Base-by-base conservation (phyloP, 2,888 invertebrate species). In the Erebia aethiops region DNA sequence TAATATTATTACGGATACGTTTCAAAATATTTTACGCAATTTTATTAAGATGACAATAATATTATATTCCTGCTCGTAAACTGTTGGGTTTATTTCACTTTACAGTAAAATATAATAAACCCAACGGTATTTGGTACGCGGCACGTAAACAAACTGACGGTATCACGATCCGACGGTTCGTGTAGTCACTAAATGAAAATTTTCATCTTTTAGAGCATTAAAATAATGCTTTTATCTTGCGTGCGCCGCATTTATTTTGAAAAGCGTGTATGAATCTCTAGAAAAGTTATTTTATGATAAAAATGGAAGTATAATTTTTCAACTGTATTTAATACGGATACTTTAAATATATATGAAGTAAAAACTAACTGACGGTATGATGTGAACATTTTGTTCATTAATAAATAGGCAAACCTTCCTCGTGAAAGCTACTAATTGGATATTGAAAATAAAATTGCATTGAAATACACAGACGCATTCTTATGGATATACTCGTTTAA, bases 201-300 rank as follows among this genome's bases (percentile, higher is more conserved):
- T 66, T 66, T 66, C 65, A 66, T 66, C 65, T 66, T 56, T 56
- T 66, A 66, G 43, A 56, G 65, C 54, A 65, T 65, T 65, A 65
- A 14, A 65, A 65, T 65, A 65, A 56, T 65, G 56, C 56, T 66
- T 66, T 56, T 66, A 66, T 56, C 65, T 66, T 43, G 65, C 56
- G 46, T 57, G 46, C 64, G 52, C 41, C 46, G 56, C 65, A 66
- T 66, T 56, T 56, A 57, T 66, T 66, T 66, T 43, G 11, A 66
- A 56, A 66, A 56, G 56, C 65, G 56, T 56, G n/a, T 56, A 46
- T 66, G 46, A 66, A 66, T 18, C 21, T 66, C 16, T 21, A n/a
- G 18, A 18, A 43, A 56, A 65, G 56, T 21, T 65, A 65, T 43
- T 65, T 54, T 16, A 54, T 66, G 14, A 56, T 56, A 56, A 46